Conservation (phyloP, 2,888 invertebrate species). For the Protodeltote pygarga region DNA sequence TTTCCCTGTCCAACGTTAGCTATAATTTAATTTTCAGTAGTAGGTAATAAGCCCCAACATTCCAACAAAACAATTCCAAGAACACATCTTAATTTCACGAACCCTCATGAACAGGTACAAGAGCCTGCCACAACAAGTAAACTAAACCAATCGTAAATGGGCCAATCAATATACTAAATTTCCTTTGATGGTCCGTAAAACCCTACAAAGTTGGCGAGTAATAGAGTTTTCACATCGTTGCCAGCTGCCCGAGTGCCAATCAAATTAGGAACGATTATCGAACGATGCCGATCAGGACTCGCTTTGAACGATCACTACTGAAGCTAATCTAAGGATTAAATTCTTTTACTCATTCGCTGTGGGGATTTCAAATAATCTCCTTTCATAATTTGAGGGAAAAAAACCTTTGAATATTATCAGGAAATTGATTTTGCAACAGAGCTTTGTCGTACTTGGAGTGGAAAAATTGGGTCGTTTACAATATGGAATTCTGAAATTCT, state of each 20-base stretch:
- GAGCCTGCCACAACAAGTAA: conserved; percentile 24
- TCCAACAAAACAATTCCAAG: conserved; percentile 5
- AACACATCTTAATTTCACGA: neutral
- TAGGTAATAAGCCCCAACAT: neutral
- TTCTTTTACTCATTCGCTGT: conserved; percentile 61
- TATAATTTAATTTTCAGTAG: neutral
- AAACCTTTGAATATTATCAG: conserved; percentile 31
- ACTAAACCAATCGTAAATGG: conserved; percentile 48
- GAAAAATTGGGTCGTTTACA: conserved; percentile 16
- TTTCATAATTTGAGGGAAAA: conserved; percentile 34
- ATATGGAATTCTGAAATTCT: conserved; percentile 1
- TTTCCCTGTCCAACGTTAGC: neutral
- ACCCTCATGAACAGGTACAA: conserved; percentile 17
- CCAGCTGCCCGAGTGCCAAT: conserved; percentile 80
- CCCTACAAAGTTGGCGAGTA: conserved; percentile 66
- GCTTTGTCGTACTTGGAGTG: conserved; percentile 18
- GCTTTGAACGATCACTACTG: conserved; percentile 62
- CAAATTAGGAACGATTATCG: conserved; percentile 81
- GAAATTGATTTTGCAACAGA: conserved; percentile 42
- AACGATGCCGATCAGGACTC: conserved; percentile 62
- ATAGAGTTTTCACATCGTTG: conserved; percentile 77
- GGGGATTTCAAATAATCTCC: conserved; percentile 51
- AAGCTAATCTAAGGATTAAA: conserved; percentile 73
- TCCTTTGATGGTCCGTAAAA: conserved; percentile 66
- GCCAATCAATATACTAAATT: conserved; percentile 65